Evolutionary conservation across 2,888 invertebrate genomes (phyloP).

Genomic region (Hedya salicella): DNA sequence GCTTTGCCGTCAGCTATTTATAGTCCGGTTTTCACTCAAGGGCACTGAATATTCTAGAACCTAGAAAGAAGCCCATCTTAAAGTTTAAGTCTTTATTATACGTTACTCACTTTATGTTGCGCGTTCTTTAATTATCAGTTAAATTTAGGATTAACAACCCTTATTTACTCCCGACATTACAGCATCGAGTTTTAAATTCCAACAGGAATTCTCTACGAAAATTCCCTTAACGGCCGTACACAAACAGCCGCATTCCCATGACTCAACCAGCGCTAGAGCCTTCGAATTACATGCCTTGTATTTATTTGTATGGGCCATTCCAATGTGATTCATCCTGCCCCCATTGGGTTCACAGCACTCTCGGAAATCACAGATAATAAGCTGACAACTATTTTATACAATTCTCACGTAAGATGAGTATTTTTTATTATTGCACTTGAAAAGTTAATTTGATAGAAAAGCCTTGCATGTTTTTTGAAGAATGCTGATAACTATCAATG

Average conservation of each 20-base stretch:
- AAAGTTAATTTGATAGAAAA: not conserved
- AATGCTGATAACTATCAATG: constrained; percentile 8
- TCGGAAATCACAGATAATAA: constrained; percentile 4
- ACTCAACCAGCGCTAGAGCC: constrained; percentile 14
- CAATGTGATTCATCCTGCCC: constrained; percentile 27
- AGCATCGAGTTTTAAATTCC: not conserved
- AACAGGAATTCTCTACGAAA: constrained; percentile 4
- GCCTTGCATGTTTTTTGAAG: constrained; percentile 6
- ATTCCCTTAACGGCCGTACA: not conserved
- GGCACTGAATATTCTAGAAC: constrained; percentile 6
- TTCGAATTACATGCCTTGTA: constrained; percentile 14
- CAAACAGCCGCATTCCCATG: constrained; percentile 1
- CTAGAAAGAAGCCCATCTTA: constrained; percentile 19
- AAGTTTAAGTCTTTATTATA: not conserved
- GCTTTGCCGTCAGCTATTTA: constrained; percentile 45
- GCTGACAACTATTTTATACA: not conserved
- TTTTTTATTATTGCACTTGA: not conserved
- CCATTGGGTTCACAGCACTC: not conserved
- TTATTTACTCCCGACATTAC: not conserved
- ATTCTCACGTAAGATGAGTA: constrained; percentile 9
- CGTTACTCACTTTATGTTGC: not conserved
- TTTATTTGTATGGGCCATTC: constrained; percentile 30
- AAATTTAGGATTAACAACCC: not conserved
- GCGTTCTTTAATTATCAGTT: not conserved
- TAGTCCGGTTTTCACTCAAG: constrained; percentile 24